Evolutionary conservation across 2,113 vertebrate species (phyloP).

Genomic region (Benitochromis conjunctus): DNA sequence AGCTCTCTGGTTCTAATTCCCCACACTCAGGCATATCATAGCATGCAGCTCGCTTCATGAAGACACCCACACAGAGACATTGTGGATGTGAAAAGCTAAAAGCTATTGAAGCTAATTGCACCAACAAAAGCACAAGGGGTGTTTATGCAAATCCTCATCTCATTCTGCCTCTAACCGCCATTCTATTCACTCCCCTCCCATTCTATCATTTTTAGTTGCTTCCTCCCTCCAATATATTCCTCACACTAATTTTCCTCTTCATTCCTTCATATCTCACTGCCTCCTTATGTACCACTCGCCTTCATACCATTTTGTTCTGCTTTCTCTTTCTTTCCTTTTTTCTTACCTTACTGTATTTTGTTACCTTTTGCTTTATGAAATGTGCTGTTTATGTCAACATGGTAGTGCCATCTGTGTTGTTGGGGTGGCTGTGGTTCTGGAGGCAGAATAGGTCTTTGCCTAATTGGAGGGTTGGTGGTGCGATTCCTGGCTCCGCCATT

Average conservation of each 20-base stretch:
- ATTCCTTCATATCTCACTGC: background rate
- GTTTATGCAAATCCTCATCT: slow-evolving; percentile 31
- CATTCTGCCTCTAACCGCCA: background rate
- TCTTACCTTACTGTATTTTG: background rate
- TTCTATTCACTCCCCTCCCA: background rate
- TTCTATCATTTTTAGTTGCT: background rate
- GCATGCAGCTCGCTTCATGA: slow-evolving; percentile 6
- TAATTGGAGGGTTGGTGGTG: background rate
- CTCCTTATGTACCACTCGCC: background rate
- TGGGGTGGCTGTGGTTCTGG: background rate
- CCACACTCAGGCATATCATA: background rate
- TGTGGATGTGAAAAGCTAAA: slow-evolving; percentile 26
- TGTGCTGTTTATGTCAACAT: background rate
- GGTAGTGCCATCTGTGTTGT: background rate
- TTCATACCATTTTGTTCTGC: background rate
- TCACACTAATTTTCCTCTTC: background rate
- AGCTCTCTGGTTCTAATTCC: background rate
- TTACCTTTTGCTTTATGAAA: background rate
- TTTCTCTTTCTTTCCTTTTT: background rate
- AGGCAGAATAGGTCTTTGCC: background rate
- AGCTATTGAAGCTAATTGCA: slow-evolving; percentile 44
- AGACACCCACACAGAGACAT: slow-evolving; percentile 42
- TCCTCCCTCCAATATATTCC: background rate
- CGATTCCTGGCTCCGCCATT: background rate
- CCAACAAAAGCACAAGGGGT: slow-evolving; percentile 34